Evolutionary conservation across 2,888 invertebrate species (phyloP).

Genomic region (Merodon equestris): DNA sequence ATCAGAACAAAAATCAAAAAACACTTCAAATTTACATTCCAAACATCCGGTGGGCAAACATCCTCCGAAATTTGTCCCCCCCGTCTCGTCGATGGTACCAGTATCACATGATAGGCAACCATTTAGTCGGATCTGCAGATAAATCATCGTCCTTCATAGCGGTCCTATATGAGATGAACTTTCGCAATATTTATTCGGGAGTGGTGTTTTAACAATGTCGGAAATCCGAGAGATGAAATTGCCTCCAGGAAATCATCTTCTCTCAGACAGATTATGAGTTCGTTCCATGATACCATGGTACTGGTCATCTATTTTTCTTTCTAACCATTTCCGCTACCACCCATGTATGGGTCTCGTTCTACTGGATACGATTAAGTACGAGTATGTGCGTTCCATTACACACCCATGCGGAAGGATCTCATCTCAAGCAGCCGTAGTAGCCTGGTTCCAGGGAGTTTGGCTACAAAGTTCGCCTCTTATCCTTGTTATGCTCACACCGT

Average conservation of each 20-base stretch:
- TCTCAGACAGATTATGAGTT: constrained; percentile 49
- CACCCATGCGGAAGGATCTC: not conserved
- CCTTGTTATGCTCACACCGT: constrained; percentile 21
- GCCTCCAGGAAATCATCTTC: constrained; percentile 51
- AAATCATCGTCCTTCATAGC: constrained; percentile 6
- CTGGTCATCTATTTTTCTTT: constrained; percentile 44
- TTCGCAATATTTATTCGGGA: constrained; percentile 61
- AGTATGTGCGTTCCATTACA: no score
- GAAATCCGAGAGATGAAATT: constrained; percentile 58
- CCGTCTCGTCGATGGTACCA: not conserved
- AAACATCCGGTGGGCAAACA: no score
- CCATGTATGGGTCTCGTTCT: constrained; percentile 12
- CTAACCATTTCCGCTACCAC: not conserved
- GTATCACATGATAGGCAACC: not conserved
- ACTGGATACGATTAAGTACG: not conserved
- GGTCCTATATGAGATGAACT: constrained; percentile 56
- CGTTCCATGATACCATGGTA: not conserved
- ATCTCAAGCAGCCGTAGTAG: constrained; percentile 40
- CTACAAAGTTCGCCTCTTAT: constrained; percentile 27
- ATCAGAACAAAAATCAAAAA: no score
- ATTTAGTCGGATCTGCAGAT: constrained; percentile 3
- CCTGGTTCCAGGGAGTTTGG: not conserved
- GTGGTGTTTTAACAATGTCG: constrained; percentile 62
- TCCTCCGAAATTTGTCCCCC: no score
- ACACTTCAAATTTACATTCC: no score